Conservation (phyloP, 2,888 invertebrate genomes). For the Hermaeophaga mercurialis region DNA sequence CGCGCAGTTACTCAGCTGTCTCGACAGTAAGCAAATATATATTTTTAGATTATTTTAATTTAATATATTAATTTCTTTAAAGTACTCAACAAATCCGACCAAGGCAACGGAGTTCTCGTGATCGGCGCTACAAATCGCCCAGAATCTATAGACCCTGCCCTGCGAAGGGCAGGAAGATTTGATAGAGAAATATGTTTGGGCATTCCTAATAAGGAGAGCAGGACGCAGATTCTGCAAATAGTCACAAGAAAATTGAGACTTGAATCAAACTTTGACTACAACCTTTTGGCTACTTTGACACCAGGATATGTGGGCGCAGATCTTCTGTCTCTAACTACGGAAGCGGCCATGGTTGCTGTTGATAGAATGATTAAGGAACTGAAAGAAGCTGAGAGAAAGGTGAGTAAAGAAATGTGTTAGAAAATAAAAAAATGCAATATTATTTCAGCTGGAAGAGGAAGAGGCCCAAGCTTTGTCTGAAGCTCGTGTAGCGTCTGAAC, state of each 20-base stretch:
- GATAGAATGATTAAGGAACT: constrained; percentile 58
- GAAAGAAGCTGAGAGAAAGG: constrained; percentile 22
- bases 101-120: constrained; percentile 73
- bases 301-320: constrained; percentile 98
- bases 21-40: constrained; percentile 71
- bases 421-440: too few species aligned
- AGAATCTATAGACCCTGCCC: constrained; percentile 89
- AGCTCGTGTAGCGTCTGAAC: neutral
- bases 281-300: constrained; percentile 78
- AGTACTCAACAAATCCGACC: constrained; percentile 61
- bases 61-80: constrained; percentile 5
- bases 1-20: constrained; percentile 84
- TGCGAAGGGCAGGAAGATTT: constrained; percentile 90
- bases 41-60: constrained; percentile 7
- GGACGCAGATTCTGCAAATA: constrained; percentile 77
- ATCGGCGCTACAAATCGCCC: constrained; percentile 96
- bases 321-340: constrained; percentile 81
- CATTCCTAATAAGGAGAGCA: constrained; percentile 85
- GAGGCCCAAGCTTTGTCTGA: constrained; percentile 31
- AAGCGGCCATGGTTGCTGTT: constrained; percentile 87
- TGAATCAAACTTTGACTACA: constrained; percentile 71
- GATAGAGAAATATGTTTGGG: constrained; percentile 93
- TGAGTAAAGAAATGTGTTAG: neutral
- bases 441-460: constrained; percentile 22
- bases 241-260: constrained; percentile 75